Conservation (phyloP, 2,113 vertebrate species). For the Felis chaus region DNA sequence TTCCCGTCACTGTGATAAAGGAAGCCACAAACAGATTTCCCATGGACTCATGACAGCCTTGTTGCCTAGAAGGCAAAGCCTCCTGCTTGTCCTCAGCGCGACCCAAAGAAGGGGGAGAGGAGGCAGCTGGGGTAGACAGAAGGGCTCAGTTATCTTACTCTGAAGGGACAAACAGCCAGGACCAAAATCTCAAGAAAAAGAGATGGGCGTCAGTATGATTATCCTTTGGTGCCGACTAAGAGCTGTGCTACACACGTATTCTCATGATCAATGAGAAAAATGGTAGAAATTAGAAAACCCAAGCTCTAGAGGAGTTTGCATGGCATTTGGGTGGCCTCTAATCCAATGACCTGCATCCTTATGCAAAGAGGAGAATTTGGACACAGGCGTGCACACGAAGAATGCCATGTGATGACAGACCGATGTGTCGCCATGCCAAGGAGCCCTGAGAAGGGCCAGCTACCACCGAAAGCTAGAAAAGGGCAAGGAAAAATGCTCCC, state of each 20-base stretch:
- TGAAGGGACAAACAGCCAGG: background rate
- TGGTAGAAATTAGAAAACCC: background rate
- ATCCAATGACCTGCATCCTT: background rate
- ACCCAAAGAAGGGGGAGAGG: slow-evolving; percentile 11
- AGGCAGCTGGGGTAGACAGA: too few species aligned
- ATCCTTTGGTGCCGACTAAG: background rate
- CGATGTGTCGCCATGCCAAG: background rate
- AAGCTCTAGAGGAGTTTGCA: background rate
- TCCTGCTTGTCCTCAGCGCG: slow-evolving; percentile 53
- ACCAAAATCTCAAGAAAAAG: background rate
- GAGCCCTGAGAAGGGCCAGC: background rate
- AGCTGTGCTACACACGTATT: background rate
- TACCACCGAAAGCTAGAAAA: background rate
- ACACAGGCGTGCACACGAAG: background rate
- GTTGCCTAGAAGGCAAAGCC: slow-evolving; percentile 48
- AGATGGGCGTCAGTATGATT: background rate
- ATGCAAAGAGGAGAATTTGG: background rate
- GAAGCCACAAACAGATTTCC: slow-evolving; percentile 74
- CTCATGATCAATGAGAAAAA: background rate
- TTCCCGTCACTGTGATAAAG: slow-evolving; percentile 62
- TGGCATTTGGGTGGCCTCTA: background rate
- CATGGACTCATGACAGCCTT: slow-evolving; percentile 68
- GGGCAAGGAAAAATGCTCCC: background rate
- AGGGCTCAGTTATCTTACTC: background rate
- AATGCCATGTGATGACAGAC: background rate